phyloP scores from a whole-genome alignment of 2,888 invertebrate species.

The Athrips mouffetella region DNA sequence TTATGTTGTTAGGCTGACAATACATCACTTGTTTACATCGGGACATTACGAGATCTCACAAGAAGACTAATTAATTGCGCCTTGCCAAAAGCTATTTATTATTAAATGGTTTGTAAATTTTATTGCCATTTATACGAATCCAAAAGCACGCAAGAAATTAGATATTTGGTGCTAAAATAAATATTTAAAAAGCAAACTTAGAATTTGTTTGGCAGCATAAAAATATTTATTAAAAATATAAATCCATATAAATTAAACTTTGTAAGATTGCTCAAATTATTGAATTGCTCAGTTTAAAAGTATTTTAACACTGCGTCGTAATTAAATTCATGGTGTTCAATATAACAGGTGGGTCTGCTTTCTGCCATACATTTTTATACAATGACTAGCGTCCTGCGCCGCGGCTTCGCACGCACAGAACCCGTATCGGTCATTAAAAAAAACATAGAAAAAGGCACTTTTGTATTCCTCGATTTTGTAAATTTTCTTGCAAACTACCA shows the following conservation, averaged over 20 bases:
- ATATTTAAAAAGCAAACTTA: too few relatives aligned
- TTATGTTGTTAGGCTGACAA: conserved; percentile 27
- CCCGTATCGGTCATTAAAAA: neutral
- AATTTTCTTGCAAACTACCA: too few relatives aligned
- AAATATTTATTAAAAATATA: too few relatives aligned
- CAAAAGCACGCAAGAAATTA: neutral
- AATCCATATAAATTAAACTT: neutral
- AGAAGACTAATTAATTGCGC: conserved; percentile 58
- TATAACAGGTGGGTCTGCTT: too few relatives aligned
- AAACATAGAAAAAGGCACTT: neutral
- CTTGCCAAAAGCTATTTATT: conserved; percentile 62
- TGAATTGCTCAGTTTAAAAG: conserved; percentile 46
- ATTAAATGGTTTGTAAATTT: conserved; percentile 21
- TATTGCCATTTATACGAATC: neutral
- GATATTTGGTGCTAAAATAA: too few relatives aligned
- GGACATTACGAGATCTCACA: conserved; percentile 69
- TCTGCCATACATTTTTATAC: too few relatives aligned
- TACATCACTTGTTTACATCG: conserved; percentile 57
- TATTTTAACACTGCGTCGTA: too few relatives aligned
- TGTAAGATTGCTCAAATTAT: conserved; percentile 39
- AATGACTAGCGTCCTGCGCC: too few relatives aligned
- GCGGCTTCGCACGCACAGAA: too few relatives aligned
- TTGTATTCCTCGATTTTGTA: too few relatives aligned
- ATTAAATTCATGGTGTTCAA: too few relatives aligned
- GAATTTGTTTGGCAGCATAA: too few relatives aligned